Base-by-base conservation (phyloP, 2,113 vertebrate species). In the Bubo bubo region DNA sequence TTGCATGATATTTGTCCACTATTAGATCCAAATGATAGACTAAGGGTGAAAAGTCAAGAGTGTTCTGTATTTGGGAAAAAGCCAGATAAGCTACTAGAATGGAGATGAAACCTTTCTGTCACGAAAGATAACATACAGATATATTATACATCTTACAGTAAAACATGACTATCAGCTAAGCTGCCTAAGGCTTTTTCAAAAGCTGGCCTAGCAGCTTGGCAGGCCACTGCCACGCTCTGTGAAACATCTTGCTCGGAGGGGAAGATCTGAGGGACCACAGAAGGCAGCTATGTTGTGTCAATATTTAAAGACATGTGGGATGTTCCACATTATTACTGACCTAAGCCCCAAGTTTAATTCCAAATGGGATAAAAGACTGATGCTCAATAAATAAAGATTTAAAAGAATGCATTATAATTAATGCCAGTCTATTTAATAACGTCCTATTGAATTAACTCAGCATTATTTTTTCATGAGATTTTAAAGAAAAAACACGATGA, bases 221-320 rank as follows among this genome's bases (percentile, higher is more conserved):
- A 12, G 34, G 37, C 7, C 60, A 4, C 27, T n/a, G 67, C 53
- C 74, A 7, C 0, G 19, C 27, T 20, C 59, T 2, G 20, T 1
- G 2, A 22, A 8, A 12, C 3, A 1, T 39, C 60, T 62, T 13
- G 34, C 55, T 19, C 2, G 2, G n/a, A 15, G 27, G 18, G 49
- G 52, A 39, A 24, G 45, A 20, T 22, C 47, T 27, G 41, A 23
- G 50, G 68, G 32, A 9, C 6, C n/a, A 7, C 20, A 15, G 35
- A 19, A 12, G 41, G 34, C 35, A 16, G 14, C 5, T 22, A 1
- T 5, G 27, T 15, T 6, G 15, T 9, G 26, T 32, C 47, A 19
- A 0, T 17, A 6, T 27, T 30, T 63, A 30, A 45, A 50, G 55
- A 23, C 56, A 19, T 0, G 4, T 4, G 81, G 15, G 43, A 28